A percentile compares a stretch with the other conserved stretches of the same genome.
phyloP scores from a whole-genome alignment of 1,140 invertebrate species.

The Halesus radiatus region DNA sequence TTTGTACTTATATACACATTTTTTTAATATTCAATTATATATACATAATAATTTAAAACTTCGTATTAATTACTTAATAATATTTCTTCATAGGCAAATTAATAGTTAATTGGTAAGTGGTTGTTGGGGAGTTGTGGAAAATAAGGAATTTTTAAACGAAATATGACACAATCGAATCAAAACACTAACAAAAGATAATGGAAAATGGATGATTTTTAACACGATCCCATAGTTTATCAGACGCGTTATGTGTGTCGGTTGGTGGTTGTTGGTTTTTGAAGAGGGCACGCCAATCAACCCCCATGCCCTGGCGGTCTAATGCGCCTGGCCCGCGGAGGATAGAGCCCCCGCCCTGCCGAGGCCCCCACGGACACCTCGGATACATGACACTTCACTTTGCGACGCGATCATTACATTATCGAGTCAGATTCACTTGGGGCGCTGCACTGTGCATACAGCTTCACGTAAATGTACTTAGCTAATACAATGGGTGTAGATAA shows the following conservation, averaged over 20 bases:
- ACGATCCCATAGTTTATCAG: neutral
- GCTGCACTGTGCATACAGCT: neutral
- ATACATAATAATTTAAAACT: too few species aligned
- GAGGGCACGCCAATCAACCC: neutral
- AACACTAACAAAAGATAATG: too few species aligned
- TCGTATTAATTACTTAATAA: too few species aligned
- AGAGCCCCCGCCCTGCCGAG: slow-evolving; percentile 22
- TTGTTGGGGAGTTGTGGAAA: too few species aligned
- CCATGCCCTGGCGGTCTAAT: neutral
- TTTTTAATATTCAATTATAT: too few species aligned
- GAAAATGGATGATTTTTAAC: too few species aligned
- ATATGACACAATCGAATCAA: too few species aligned
- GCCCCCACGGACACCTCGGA: neutral
- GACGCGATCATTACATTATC: slow-evolving; percentile 46
- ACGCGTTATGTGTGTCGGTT: neutral
- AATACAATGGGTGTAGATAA: neutral
- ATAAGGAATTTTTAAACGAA: too few species aligned
- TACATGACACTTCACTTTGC: slow-evolving; percentile 56
- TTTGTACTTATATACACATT: too few species aligned
- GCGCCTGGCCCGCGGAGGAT: slow-evolving; percentile 2
- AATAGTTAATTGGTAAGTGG: too few species aligned
- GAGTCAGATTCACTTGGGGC: slow-evolving; percentile 41
- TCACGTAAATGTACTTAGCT: neutral
- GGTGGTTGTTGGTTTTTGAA: neutral
- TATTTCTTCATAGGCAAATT: too few species aligned